Base-by-base conservation (phyloP, 2,797 vertebrate species). In the Malacoctenus gilli region DNA sequence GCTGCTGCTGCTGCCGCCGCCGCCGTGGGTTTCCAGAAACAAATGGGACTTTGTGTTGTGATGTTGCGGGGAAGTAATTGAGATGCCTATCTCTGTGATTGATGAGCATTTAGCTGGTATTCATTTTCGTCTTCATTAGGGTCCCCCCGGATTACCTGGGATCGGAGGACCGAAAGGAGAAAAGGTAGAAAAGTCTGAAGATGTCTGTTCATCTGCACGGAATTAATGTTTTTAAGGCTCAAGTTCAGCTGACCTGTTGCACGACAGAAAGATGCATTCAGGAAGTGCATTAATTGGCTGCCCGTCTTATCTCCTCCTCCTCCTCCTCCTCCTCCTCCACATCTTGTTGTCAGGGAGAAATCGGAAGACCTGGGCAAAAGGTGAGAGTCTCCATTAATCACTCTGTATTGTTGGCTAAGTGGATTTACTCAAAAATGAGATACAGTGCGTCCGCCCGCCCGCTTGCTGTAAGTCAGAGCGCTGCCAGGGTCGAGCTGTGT, bases 291-390 rank as follows among this genome's bases (percentile, higher is more conserved):
- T 82, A 72, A 85, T 64, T 70, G 56, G 55, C 60, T 18, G 5
- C 48, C 82, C 73, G 79, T 57, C 69, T 64, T 89, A 60, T 85
- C 62, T 62, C 71, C 68, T 80, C 69, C 75, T n/a, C n/a, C n/a
- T n/a, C n/a, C n/a, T n/a, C n/a, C n/a, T n/a, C 76, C 60, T 62
- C 71, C 69, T 80, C 70, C 75, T 77, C 69, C 23, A 80, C 83
- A 68, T 80, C 70, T 67, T 75, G 89, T 89, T 85, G 75, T 68
- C 91, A 99, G 97, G 97, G 97, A 86, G 97, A 98, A 90, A 93
- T 98, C 72, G 97, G 97, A 91, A 93, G 94, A 90, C 96, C 97
- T 64, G 97, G 97, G 90, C 94, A 95, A 92, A 99, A 98, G 96
- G 97, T 98, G 94, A 86, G 92, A 75, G 72, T 55, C 48, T 68